Conservation (phyloP, 2,797 vertebrate genomes). For the Rhabdomys pumilio region DNA sequence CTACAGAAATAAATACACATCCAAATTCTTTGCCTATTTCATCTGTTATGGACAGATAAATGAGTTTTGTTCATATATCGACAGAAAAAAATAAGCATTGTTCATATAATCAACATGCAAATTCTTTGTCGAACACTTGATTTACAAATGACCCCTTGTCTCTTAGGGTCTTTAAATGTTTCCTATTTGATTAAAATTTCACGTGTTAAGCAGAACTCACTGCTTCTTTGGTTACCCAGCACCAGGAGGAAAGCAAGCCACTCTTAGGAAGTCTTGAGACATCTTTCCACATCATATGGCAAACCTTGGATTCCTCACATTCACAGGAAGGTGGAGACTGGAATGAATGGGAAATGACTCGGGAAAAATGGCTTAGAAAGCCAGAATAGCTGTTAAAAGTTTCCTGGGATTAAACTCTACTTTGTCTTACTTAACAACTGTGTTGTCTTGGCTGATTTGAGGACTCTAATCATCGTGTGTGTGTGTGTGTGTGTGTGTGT, state of each 20-base stretch:
- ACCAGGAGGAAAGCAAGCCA: neutral
- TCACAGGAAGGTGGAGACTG: neutral
- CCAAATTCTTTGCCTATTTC: neutral
- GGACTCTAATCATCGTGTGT: no score
- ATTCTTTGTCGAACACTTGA: neutral
- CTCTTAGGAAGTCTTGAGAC: neutral
- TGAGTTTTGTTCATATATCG: neutral
- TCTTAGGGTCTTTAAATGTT: neutral
- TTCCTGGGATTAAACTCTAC: neutral
- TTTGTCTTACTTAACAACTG: neutral
- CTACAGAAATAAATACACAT: neutral
- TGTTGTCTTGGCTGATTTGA: no score
- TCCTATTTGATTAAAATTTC: neutral
- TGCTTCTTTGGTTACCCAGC: neutral
- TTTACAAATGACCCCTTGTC: neutral
- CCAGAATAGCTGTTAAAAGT: neutral
- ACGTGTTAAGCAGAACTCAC: neutral
- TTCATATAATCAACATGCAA: neutral
- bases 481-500: no score
- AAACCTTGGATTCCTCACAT: neutral
- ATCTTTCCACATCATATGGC: rapidly evolving
- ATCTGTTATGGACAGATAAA: neutral
- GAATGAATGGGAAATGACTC: neutral
- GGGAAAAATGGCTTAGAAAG: neutral
- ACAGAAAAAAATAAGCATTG: neutral